Conservation (phyloP, 2,888 invertebrate genomes). For the Magallana nippona region DNA sequence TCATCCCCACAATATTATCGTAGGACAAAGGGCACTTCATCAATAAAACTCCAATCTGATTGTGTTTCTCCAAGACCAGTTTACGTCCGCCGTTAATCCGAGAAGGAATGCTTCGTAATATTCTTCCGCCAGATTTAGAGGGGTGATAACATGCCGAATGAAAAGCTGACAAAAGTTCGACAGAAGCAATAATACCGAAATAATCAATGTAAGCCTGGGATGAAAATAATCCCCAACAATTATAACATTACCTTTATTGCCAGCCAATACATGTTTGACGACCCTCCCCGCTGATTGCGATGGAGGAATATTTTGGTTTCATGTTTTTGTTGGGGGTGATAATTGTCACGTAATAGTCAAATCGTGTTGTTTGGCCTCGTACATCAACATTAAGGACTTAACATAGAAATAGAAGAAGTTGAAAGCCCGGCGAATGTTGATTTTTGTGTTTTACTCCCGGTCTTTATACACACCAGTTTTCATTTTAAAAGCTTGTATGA, state of each 20-base stretch:
- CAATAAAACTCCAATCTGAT: not conserved
- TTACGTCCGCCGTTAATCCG: constrained; percentile 7
- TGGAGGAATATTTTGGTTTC: not conserved
- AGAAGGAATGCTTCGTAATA: constrained; percentile 15
- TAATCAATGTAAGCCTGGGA: constrained; percentile 16
- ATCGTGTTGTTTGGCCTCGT: not conserved
- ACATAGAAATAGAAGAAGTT: not conserved
- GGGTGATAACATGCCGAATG: constrained; percentile 24
- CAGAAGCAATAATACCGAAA: not conserved
- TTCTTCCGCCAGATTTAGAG: constrained; percentile 23
- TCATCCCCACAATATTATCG: constrained; percentile 17
- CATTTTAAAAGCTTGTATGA: too few species aligned
- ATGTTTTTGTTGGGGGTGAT: not conserved
- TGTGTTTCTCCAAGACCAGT: not conserved
- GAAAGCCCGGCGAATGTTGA: not conserved
- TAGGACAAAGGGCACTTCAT: constrained; percentile 3
- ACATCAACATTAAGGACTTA: constrained; percentile 10
- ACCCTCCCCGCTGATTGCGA: not conserved
- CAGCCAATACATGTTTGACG: not conserved
- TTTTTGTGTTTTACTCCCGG: not conserved
- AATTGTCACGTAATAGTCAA: not conserved
- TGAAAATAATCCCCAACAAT: not conserved
- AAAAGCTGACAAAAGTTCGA: constrained; percentile 6
- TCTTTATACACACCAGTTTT: too few species aligned
- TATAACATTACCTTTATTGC: constrained; percentile 26